Evolutionary conservation across 2,797 vertebrate genomes (phyloP).

Genomic region (Hyperoplus lanceolatus): DNA sequence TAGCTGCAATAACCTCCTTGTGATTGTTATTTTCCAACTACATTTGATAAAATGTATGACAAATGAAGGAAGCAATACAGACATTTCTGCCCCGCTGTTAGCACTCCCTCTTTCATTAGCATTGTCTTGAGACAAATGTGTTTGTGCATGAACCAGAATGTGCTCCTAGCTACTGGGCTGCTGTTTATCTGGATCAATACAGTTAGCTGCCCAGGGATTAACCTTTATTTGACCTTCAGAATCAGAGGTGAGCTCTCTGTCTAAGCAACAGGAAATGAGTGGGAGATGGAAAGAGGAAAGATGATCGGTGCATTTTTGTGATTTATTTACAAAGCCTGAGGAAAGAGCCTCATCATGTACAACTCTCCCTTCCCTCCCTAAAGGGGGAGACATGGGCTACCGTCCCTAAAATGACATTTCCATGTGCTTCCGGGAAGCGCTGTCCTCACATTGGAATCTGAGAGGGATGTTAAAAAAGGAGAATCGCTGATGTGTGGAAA

Average conservation of each 20-base stretch:
- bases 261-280: conserved; percentile 59
- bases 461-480: conserved; percentile 24
- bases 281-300: conserved; percentile 48
- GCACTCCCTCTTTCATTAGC: conserved; percentile 8
- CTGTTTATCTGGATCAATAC: conserved; percentile 22
- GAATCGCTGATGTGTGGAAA: conserved; percentile 14
- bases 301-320: conserved; percentile 54
- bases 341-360: conserved; percentile 33
- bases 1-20: not conserved
- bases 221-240: conserved; percentile 61
- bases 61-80: conserved; percentile 7
- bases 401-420: conserved; percentile 71
- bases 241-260: conserved; percentile 30
- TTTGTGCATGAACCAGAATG: not conserved
- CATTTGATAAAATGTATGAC: conserved; percentile 15
- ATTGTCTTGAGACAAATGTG: conserved; percentile 8
- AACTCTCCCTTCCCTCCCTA: conserved; percentile 25
- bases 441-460: conserved; percentile 42
- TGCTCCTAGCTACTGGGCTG: conserved; percentile 12
- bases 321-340: conserved; percentile 57
- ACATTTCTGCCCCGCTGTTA: conserved; percentile 6
- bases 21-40: conserved; percentile 27
- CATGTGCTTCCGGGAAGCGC: conserved; percentile 63
- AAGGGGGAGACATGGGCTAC: conserved; percentile 40
- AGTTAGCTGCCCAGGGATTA: conserved; percentile 36